phyloP scores from a whole-genome alignment of 2,888 invertebrate species.

The Pristionchus arcanus region DNA sequence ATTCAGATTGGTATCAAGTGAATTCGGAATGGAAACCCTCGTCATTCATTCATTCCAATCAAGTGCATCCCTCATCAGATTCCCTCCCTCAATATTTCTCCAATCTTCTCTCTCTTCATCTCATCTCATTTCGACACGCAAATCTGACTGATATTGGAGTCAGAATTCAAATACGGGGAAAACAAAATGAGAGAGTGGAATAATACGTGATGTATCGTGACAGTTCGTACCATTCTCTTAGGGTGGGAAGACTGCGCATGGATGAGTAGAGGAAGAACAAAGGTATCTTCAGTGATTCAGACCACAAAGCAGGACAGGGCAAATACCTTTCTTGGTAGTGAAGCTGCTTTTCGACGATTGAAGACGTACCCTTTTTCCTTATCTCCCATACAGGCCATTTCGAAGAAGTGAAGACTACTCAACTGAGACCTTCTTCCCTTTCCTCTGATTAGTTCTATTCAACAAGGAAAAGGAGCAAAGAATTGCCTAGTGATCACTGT shows the following conservation, averaged over 20 bases:
- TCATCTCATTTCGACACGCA: conserved; percentile 24
- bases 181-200: conserved; percentile 1
- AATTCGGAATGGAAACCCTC: not conserved
- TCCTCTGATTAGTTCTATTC: conserved; percentile 36
- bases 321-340: conserved; percentile 20
- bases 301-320: not conserved
- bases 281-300: not conserved
- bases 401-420: not conserved
- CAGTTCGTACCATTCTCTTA: not conserved
- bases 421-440: not conserved
- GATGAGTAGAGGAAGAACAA: not conserved
- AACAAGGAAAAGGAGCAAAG: too few relatives aligned
- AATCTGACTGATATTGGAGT: not conserved
- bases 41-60: conserved; percentile 21
- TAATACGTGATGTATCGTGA: not conserved
- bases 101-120: conserved; percentile 30
- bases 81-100: not conserved
- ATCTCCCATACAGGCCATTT: conserved; percentile 34
- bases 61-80: not conserved
- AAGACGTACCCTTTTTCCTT: conserved; percentile 13
- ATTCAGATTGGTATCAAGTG: not conserved
- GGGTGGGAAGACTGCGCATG: not conserved
- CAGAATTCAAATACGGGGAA: not conserved
- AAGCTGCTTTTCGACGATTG: not conserved
- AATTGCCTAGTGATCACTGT: not conserved